Conservation (phyloP, 2,797 vertebrate genomes). For the Takifugu rubripes region DNA sequence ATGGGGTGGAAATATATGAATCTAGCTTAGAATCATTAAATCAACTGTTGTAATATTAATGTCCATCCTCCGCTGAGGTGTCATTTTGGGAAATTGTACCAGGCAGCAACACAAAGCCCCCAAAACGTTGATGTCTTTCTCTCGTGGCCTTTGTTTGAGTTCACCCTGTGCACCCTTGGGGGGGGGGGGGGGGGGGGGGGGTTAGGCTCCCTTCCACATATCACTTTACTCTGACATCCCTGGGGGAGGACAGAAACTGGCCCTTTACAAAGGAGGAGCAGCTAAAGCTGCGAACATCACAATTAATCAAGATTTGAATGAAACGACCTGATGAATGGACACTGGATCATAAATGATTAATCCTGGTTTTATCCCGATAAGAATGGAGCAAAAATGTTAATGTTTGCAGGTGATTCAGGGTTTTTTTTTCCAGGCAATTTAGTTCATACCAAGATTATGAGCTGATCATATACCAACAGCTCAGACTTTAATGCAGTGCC, state of each 20-base stretch:
- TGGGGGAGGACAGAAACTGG: conserved; percentile 39
- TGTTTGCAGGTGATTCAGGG: background rate
- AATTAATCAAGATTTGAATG: conserved; percentile 68
- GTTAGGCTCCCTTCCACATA: conserved; percentile 19
- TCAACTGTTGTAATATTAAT: background rate
- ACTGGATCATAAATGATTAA: conserved; percentile 36
- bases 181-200: conserved; percentile 23
- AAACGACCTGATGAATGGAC: conserved; percentile 47
- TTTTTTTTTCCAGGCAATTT: no score
- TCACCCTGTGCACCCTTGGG: conserved; percentile 26
- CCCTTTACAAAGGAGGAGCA: conserved; percentile 22
- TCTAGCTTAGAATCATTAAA: no score
- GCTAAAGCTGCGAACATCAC: conserved; percentile 43
- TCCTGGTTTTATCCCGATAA: conserved; percentile 16
- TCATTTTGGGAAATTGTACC: conserved; percentile 7
- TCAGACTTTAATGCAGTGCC: conserved; percentile 34
- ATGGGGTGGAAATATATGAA: no score
- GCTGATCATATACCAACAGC: background rate
- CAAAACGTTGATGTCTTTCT: conserved; percentile 50
- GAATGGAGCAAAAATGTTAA: background rate
- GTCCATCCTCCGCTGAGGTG: conserved; percentile 12
- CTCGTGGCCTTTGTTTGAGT: conserved; percentile 39
- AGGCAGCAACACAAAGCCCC: conserved; percentile 30
- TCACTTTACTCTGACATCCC: conserved; percentile 47
- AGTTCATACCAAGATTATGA: no score